phyloP scores from a whole-genome alignment of 2,113 vertebrate genomes.

The Myodes glareolus region DNA sequence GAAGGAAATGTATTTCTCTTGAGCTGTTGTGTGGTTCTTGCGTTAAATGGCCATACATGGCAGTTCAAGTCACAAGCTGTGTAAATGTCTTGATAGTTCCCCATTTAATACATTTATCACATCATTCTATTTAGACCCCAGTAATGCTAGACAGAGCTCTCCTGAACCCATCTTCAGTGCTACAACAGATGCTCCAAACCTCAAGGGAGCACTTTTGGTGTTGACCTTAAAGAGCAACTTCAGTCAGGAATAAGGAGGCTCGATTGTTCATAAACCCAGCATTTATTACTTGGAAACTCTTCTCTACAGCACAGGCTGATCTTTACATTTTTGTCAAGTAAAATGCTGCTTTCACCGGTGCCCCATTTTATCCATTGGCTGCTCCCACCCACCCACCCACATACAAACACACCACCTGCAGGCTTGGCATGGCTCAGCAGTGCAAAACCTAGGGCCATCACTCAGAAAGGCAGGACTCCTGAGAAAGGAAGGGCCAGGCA shows the following conservation, averaged over 20 bases:
- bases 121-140: neutral
- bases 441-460: neutral
- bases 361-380: constrained; percentile 23
- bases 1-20: neutral
- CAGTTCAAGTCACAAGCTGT: neutral
- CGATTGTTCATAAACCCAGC: constrained; percentile 88
- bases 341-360: constrained; percentile 69
- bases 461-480: neutral
- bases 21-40: fast-evolving
- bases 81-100: neutral
- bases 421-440: neutral
- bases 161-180: neutral
- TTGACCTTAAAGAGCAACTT: constrained; percentile 88
- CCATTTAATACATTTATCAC: neutral
- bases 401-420: neutral
- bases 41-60: neutral
- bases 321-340: constrained; percentile 85
- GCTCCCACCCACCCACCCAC: fast-evolving
- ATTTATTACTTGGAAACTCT: constrained; percentile 84
- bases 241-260: constrained; percentile 79
- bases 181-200: neutral
- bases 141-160: neutral
- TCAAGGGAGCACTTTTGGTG: constrained; percentile 69
- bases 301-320: constrained; percentile 73
- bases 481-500: neutral